Conservation (phyloP, 2,113 vertebrate species). For the Trinectes maculatus region DNA sequence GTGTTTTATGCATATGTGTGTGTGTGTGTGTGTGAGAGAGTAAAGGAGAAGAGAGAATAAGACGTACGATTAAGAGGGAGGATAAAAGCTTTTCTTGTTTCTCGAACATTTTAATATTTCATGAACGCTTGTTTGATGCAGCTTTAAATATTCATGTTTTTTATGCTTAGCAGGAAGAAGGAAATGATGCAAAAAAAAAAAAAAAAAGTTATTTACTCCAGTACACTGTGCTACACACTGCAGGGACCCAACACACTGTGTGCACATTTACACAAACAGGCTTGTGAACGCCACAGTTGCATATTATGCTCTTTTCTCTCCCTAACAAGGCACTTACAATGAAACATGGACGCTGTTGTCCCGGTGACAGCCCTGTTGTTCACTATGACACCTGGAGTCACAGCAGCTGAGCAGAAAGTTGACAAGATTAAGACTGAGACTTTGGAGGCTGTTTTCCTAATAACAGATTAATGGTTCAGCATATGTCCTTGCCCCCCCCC, state of each 20-base stretch:
- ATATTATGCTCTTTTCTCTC: conserved; percentile 13
- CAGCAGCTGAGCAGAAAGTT: conserved; percentile 62
- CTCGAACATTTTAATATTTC: conserved; percentile 79
- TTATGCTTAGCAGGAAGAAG: conserved; percentile 76
- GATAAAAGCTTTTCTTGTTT: conserved; percentile 80
- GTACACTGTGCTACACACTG: conserved; percentile 40
- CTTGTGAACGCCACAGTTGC: conserved; percentile 17
- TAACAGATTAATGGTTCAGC: conserved; percentile 62
- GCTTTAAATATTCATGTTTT: conserved; percentile 83
- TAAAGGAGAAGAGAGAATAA: conserved; percentile 27
- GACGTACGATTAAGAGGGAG: conserved; percentile 54
- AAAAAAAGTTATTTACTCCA: conserved; percentile 55
- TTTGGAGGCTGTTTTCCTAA: conserved; percentile 54
- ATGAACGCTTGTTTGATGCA: conserved; percentile 82
- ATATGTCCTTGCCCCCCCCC: conserved; percentile 56
- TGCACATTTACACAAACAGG: conserved; percentile 35
- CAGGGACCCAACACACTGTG: conserved; percentile 14
- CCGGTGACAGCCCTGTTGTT: conserved; percentile 52
- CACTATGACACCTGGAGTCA: conserved; percentile 49
- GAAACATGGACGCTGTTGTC: conserved; percentile 54
- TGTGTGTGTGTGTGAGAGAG: conserved; percentile 1
- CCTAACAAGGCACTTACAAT: conserved; percentile 60
- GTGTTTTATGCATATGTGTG: no score
- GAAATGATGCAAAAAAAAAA: conserved; percentile 71
- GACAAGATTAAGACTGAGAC: conserved; percentile 62